These are phyloP conservation scores for Cynodonichthys magdalenae DNA, from an alignment of 2,797 vertebrate genomes.

Conservation along the genomic window DNA sequence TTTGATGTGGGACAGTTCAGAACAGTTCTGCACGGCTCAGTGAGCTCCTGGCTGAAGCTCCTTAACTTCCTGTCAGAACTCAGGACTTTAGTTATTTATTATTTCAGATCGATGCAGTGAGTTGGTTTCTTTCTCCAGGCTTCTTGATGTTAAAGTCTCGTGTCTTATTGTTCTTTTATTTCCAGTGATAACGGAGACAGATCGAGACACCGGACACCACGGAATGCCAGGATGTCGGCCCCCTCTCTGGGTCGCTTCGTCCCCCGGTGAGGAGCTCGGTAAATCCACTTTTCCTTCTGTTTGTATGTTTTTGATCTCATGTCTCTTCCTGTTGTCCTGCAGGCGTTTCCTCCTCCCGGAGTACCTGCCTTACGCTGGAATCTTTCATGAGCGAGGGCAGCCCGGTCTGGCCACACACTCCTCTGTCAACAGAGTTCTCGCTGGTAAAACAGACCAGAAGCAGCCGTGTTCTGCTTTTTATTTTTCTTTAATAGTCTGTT, in stretches of 20 bases:
- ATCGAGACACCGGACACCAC: conserved; percentile 91
- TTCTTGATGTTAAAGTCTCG: background rate
- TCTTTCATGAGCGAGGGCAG: conserved; percentile 97
- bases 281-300: background rate
- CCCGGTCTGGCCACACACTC: conserved; percentile 97
- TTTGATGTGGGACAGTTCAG: no score
- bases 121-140: no score
- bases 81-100: no score
- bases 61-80: no score
- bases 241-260: conserved; percentile 96
- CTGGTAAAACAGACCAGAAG: conserved; percentile 80
- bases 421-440: conserved; percentile 96
- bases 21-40: no score
- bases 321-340: background rate
- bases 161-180: background rate
- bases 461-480: no score
- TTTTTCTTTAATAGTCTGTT: background rate
- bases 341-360: conserved; percentile 97
- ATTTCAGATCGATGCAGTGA: no score
- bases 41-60: no score
- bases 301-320: background rate
- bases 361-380: conserved; percentile 97
- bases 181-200: conserved; percentile 92
- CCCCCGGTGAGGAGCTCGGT: conserved; percentile 84
- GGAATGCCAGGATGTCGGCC: conserved; percentile 96